A percentile compares a stretch with the other conserved stretches of the same genome.
phyloP scores from a whole-genome alignment of 64 coral and sea anemone species.

The Actinia equina region DNA sequence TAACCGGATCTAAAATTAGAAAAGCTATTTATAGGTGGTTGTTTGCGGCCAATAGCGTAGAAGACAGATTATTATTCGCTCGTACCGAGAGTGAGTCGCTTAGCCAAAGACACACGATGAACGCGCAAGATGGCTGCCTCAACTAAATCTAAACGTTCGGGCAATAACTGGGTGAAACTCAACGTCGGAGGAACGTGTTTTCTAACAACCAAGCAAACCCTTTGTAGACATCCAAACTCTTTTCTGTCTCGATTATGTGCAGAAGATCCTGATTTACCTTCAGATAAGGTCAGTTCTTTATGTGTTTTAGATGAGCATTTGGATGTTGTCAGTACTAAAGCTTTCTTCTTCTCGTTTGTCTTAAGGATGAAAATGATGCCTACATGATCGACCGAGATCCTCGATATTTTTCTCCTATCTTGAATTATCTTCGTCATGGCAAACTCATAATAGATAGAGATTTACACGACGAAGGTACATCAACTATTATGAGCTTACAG shows the following conservation, averaged over 20 bases:
- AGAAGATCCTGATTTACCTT: conserved; percentile 97
- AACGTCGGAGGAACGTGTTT: conserved; percentile 98
- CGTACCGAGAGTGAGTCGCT: conserved; percentile 12
- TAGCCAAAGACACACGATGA: conserved; percentile 21
- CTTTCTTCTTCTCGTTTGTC: conserved; percentile 17
- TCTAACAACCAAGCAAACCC: conserved; percentile 93
- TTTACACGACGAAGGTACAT: conserved; percentile 88
- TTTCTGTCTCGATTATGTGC: conserved; percentile 88
- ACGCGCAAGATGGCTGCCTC: conserved; percentile 85
- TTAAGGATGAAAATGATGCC: conserved; percentile 91
- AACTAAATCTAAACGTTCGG: conserved; percentile 71
- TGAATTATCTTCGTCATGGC: conserved; percentile 98
- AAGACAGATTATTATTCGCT: conserved; percentile 24
- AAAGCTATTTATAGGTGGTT: conserved; percentile 39
- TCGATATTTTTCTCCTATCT: conserved; percentile 94
- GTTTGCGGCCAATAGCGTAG: conserved; percentile 37
- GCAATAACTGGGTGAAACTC: conserved; percentile 96
- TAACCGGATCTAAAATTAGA: conserved; percentile 50
- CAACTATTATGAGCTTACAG: neutral
- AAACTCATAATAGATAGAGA: conserved; percentile 99
- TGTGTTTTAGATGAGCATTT: conserved; percentile 25
- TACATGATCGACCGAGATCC: conserved; percentile 99
- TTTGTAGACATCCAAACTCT: conserved; percentile 97
- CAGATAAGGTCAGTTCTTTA: conserved; percentile 82
- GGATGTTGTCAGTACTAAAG: conserved; percentile 14